Base-by-base conservation (phyloP, 2,888 invertebrate species). In the Drosophila percnosoma region DNA sequence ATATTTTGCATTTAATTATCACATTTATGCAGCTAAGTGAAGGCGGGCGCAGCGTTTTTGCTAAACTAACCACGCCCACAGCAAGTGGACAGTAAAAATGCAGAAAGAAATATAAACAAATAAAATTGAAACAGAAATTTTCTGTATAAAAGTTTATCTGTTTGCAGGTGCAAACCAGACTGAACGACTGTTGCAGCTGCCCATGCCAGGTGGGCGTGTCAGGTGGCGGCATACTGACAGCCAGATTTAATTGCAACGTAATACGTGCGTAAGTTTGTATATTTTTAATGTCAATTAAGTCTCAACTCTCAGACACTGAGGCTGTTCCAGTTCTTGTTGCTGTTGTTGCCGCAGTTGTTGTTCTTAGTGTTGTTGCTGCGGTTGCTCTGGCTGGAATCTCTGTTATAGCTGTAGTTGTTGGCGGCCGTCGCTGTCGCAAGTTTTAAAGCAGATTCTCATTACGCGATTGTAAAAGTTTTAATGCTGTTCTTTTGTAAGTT, bases 371-470 rank as follows among this genome's bases (percentile, higher is more conserved):
- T 57, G 58, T 24, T 63, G 34, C 49, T 66, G 61, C 42, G 68
- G 61, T 42, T 75, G 65, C 72, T 79, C 61, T 58, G 63, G 40
- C 55, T 70, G 27, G 70, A 55, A 79, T 79, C 75, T 83, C 71
- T 72, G 68, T 59, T 65, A 31, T 59, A 49, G 68, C 52, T 69
- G 52, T 53, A 59, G 69, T 69, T 78, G 75, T 64, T 78, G 79
- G 71, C 64, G 84, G 60, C 87, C 79, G 78, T 63, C 60, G 77
- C 73, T 78, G 88, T 82, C 81, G 83, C 81, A 87, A 87, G 82
- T 87, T 87, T 88, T 88, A 89, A 89, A 88, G 85, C 87, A 88
- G 87, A 89, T 88, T 88, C 87, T 88, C 87, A 88, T 88, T 88
- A 88, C 85, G 89, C 87, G 89, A 89, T 88, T 88, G 87, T 83